Evolutionary conservation across 2,888 invertebrate species (phyloP).

Genomic region (Sarcophaga subvicina): DNA sequence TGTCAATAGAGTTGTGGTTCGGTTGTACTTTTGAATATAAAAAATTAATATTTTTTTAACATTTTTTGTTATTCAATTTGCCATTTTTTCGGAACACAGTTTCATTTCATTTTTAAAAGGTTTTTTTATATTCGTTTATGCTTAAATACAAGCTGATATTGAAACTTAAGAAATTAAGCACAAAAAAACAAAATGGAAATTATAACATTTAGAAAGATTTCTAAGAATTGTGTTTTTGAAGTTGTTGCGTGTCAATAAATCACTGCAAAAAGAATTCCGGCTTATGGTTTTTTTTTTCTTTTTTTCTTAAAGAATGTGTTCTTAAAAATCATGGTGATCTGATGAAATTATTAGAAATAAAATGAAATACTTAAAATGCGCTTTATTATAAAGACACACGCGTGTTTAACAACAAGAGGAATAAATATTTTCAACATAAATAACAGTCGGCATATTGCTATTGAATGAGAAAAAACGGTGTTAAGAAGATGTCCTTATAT

Average conservation of each 20-base stretch:
- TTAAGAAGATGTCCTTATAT: too few species aligned
- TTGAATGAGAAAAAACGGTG: too few species aligned
- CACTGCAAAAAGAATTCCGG: constrained; percentile 21
- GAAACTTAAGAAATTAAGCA: constrained; percentile 1
- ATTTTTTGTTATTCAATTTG: not conserved
- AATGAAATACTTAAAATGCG: constrained; percentile 15
- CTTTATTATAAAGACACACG: not conserved
- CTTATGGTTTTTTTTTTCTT: constrained; percentile 16
- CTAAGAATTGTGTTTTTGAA: constrained; percentile 60
- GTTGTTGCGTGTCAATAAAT: constrained; percentile 67
- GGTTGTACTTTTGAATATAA: not conserved
- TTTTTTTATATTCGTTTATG: constrained; percentile 1
- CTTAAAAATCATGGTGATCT: constrained; percentile 37
- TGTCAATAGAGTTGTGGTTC: constrained; percentile 7
- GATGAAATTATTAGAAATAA: constrained; percentile 32
- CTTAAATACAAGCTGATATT: constrained; percentile 6
- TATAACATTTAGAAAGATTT: constrained; percentile 43
- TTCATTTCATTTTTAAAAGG: not conserved
- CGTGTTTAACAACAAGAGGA: not conserved
- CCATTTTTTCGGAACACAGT: not conserved
- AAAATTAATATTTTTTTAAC: constrained; percentile 19
- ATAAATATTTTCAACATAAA: not conserved
- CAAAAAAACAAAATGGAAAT: not conserved
- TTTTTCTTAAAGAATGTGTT: not conserved
- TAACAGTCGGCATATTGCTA: too few species aligned